Conservation (phyloP, 2,888 invertebrate genomes). For the Callyntrura guangdongensis region DNA sequence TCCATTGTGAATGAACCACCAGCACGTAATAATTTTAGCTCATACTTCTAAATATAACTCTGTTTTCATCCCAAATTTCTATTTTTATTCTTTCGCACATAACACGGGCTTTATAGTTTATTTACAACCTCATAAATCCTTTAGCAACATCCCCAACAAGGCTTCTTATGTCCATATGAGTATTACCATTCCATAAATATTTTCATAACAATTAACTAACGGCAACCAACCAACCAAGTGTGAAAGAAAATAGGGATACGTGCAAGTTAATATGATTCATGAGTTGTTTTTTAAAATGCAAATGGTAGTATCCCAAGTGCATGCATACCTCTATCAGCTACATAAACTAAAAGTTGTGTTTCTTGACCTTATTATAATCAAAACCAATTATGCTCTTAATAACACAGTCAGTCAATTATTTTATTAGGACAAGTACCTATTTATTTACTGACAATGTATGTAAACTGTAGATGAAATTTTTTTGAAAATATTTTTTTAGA, state of each 20-base stretch:
- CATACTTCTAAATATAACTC: conserved; percentile 69
- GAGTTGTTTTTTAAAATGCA: background rate
- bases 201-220: no score
- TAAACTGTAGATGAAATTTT: background rate
- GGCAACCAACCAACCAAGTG: no score
- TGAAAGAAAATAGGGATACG: background rate
- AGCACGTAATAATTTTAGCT: conserved; percentile 67
- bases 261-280: background rate
- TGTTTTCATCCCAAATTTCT: conserved; percentile 70
- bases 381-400: no score
- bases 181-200: background rate
- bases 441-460: background rate
- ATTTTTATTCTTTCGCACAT: conserved; percentile 62
- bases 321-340: background rate
- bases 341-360: no score
- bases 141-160: background rate
- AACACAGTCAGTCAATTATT: no score
- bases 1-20: no score
- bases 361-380: no score
- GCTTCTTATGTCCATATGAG: background rate
- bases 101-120: conserved; percentile 77
- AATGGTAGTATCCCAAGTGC: no score
- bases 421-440: background rate
- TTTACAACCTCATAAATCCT: conserved; percentile 73
- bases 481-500: no score